Base-by-base conservation (phyloP, 2,888 invertebrate genomes). In the Heliconius ethilla region DNA sequence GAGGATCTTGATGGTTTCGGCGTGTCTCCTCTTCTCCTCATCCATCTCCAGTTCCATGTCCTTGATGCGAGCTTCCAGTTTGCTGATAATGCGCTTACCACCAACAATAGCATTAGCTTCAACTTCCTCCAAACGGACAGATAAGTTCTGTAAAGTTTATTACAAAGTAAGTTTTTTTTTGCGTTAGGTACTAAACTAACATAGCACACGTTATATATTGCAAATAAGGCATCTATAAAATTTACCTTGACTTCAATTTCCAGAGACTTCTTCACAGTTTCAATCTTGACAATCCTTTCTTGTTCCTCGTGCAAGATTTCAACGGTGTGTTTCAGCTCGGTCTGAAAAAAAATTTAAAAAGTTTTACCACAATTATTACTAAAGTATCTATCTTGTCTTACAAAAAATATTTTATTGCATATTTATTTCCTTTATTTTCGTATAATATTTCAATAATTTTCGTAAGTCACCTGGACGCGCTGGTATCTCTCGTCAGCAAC, bases 41-140 rank as follows among this genome's bases (percentile, higher is more conserved):
- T 99, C 99, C 84, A 98, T 94, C 93, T 99, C 99, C 85, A 98
- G 95, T 94, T 99, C 99, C 93, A 99, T 95, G 89, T 99, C 99
- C 89, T 98, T 98, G 87, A 99, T 97, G 96, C 97, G 96, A 84
- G 98, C 97, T 93, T 99, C 99, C 90, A 99, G 96, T 95, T 99
- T 99, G 96, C 98, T 97, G 95, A 99, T 99, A 95, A 99, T 98
- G 87, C 99, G 97, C 95, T 97, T 99, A 90, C 98, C 98, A 88
- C 99, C 99, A 86, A 99, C 98, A 87, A 99, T 97, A 82, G 99
- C 99, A 89, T 99, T 99, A 86, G 99, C 97, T 93, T 99, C 99
- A 84, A 99, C 99, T 94, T 99, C 99, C 92, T 99, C 98, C 88
- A 99, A 95, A 89, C 98, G 97, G 85, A 98, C 95, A 85, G 98